Evolutionary conservation across 1,140 invertebrate genomes (phyloP), one percentile per base, ranked within the genome.

Genomic region (Drosophila obscura): DNA sequence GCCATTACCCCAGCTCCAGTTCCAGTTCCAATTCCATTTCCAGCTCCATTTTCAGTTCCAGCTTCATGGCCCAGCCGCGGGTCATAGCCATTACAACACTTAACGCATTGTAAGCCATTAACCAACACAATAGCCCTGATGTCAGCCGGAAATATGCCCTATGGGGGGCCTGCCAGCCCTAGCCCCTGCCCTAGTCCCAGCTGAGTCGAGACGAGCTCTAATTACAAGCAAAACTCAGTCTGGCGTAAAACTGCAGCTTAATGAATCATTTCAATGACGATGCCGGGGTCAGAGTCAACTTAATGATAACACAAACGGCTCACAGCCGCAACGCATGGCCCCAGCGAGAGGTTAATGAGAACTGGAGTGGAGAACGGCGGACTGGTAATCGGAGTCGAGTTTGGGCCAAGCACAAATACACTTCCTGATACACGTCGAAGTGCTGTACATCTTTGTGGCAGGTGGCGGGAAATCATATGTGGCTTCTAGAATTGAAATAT

Each of bases 181-280:
- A 7, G 26, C 35, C 35, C 26, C 5, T 28, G 67, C 67, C 74
- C 79, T 64, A 83, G 35, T 2, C 31, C 3, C 8, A 11, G 11
- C 3, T 0, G 2, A 24, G 22, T 4, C 19, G 19, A 24, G 22
- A 22, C 39, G 11, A 46, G 64, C 67, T 82, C 79, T 73, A 81
- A 81, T 79, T 83, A 59, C 71, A 55, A 75, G 46, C 46, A 24
- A 75, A 69, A 61, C 68, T 51, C 28, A 61, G 55, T 63, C 69
- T 66, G 56, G 75, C 74, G 75, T 82, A 74, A 64, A 71, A 55
- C 64, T 63, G 69, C 80, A 71, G 64, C 52, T 72, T 83, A 83
- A 83, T 83, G 80, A 74, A 75, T 79, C 67, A 43, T 52, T 63
- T 84, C 71, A 83, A 83, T 83, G 80, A 75, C 80, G 79, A 65